These are phyloP conservation scores for Myiozetetes cayanensis DNA, from an alignment of 2,113 vertebrate genomes.

Conservation along the genomic window DNA sequence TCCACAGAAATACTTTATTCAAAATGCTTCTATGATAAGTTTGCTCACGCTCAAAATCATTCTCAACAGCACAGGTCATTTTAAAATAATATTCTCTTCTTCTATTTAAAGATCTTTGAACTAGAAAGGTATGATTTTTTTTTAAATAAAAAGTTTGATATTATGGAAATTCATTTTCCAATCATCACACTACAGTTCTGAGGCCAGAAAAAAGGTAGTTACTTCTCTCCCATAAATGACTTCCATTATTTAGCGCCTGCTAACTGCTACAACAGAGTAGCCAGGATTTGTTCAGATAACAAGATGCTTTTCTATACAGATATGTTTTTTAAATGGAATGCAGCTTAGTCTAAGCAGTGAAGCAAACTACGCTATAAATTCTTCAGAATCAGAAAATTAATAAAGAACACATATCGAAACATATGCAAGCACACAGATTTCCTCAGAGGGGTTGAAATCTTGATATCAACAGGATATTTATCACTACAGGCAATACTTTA, in stretches of 20 bases:
- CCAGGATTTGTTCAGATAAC: background rate
- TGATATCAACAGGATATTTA: background rate
- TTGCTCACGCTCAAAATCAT: background rate
- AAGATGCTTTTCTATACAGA: background rate
- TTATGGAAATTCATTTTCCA: background rate
- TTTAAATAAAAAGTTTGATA: background rate
- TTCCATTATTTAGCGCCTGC: background rate
- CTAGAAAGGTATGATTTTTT: background rate
- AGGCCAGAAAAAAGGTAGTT: background rate
- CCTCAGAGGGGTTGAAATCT: background rate
- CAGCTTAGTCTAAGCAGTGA: background rate
- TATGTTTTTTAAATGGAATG: background rate
- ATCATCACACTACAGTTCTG: background rate
- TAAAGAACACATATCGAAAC: background rate
- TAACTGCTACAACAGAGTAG: background rate
- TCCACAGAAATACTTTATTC: background rate
- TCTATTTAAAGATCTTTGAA: background rate
- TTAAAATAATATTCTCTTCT: background rate
- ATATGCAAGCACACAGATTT: background rate
- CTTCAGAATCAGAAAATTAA: background rate
- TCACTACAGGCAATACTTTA: background rate
- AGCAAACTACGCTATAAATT: background rate
- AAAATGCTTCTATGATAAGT: rapidly evolving
- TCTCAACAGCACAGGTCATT: background rate
- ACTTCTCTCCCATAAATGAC: background rate